Conservation (phyloP, 2,113 vertebrate species). For the Oreochromis aureus region DNA sequence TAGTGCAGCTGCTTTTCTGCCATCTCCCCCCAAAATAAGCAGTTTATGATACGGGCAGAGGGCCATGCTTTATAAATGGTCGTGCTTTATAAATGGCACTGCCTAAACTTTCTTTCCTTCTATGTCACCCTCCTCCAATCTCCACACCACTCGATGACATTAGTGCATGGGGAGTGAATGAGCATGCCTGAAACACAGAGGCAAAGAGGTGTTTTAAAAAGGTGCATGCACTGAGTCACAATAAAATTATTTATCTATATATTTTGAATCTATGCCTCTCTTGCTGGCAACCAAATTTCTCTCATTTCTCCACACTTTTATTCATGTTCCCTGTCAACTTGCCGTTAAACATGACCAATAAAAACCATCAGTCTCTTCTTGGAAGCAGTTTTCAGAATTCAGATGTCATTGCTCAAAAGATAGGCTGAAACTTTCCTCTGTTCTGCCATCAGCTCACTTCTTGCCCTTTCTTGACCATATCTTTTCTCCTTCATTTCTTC, state of each 20-base stretch:
- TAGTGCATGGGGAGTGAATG: not conserved
- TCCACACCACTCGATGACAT: not conserved
- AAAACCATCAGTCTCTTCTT: not conserved
- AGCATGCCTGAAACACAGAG: not conserved
- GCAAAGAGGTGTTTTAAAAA: not conserved
- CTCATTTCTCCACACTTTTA: not conserved
- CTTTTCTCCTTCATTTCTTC: not conserved
- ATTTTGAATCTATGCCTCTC: constrained; percentile 10
- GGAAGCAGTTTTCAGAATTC: not conserved
- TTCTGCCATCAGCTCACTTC: not conserved
- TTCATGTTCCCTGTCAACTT: not conserved
- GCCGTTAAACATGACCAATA: not conserved
- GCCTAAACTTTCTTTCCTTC: constrained; percentile 22
- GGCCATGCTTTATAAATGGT: constrained; percentile 28
- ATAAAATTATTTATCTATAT: not conserved
- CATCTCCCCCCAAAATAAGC: constrained; percentile 48
- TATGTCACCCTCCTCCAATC: not conserved
- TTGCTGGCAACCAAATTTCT: not conserved
- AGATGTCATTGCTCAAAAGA: not conserved
- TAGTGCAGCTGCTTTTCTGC: constrained; percentile 47
- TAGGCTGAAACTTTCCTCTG: not conserved
- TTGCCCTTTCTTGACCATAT: not conserved
- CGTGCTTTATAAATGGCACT: constrained; percentile 57
- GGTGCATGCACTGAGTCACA: not conserved
- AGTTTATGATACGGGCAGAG: constrained; percentile 61